phyloP scores from a whole-genome alignment of 2,888 invertebrate genomes.

The Ornithoptera alexandrae region DNA sequence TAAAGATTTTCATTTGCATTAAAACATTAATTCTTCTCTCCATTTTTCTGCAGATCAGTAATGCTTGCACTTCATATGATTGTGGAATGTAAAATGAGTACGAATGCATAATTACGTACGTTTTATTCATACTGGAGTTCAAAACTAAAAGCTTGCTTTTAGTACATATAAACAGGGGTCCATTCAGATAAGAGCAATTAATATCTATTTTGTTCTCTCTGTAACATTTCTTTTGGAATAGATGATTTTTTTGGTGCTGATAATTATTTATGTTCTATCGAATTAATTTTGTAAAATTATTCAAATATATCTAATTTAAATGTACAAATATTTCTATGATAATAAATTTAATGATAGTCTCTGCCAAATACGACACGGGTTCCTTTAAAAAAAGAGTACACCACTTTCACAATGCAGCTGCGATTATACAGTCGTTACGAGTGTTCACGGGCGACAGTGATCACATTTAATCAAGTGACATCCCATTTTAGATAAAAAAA shows the following conservation, averaged over 20 bases:
- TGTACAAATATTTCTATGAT: no score
- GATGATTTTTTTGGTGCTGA: not conserved
- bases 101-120: slow-evolving; percentile 23
- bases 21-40: not conserved
- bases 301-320: no score
- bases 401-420: no score
- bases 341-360: no score
- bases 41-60: not conserved
- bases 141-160: slow-evolving; percentile 20
- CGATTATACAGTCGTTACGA: no score
- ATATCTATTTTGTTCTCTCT: slow-evolving; percentile 6
- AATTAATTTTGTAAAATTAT: not conserved
- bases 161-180: slow-evolving; percentile 3
- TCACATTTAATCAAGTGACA: no score
- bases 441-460: no score
- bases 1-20: not conserved
- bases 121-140: slow-evolving; percentile 15
- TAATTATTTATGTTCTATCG: not conserved
- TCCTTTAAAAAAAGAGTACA: no score
- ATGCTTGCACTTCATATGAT: slow-evolving; percentile 16
- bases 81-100: slow-evolving; percentile 12
- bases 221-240: not conserved
- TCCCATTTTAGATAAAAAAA: no score
- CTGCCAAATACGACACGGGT: no score
- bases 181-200: slow-evolving; percentile 20